phyloP scores from a whole-genome alignment of 2,113 vertebrate genomes.

The Alces alces region DNA sequence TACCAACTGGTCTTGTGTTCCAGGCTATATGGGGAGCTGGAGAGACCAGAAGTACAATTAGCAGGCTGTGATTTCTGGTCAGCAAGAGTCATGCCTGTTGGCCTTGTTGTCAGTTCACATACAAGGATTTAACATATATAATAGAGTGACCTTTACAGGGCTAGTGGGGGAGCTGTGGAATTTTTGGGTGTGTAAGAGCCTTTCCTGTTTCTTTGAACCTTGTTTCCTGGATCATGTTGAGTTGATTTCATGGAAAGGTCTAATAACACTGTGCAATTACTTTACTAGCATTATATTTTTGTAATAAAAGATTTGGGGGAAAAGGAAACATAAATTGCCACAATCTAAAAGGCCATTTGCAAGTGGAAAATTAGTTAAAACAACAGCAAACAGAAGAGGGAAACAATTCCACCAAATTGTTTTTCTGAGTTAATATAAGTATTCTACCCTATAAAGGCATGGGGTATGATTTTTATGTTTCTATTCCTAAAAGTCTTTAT shows the following conservation, averaged over 20 bases:
- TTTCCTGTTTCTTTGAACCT: constrained; percentile 69
- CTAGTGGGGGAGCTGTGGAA: constrained; percentile 50
- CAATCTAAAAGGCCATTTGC: neutral
- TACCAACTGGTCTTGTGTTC: neutral
- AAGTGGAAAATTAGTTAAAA: constrained; percentile 52
- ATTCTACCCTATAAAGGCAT: neutral
- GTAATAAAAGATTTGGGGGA: constrained; percentile 7
- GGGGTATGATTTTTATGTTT: neutral
- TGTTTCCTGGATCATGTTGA: constrained; percentile 63
- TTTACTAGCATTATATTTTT: constrained; percentile 49
- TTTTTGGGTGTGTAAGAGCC: constrained; percentile 55
- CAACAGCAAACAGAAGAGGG: neutral
- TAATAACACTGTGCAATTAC: constrained; percentile 32
- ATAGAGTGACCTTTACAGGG: constrained; percentile 14
- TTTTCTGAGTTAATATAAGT: neutral
- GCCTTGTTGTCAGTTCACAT: neutral
- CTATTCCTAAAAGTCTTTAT: neutral
- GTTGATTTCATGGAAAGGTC: constrained; percentile 57
- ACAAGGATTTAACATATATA: neutral
- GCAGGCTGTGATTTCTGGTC: neutral
- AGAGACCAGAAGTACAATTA: neutral
- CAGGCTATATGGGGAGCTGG: neutral
- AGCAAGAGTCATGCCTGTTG: neutral
- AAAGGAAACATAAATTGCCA: constrained; percentile 48
- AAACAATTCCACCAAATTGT: neutral